Conservation (phyloP, 2,113 vertebrate species). For the Edolisoma coerulescens region DNA sequence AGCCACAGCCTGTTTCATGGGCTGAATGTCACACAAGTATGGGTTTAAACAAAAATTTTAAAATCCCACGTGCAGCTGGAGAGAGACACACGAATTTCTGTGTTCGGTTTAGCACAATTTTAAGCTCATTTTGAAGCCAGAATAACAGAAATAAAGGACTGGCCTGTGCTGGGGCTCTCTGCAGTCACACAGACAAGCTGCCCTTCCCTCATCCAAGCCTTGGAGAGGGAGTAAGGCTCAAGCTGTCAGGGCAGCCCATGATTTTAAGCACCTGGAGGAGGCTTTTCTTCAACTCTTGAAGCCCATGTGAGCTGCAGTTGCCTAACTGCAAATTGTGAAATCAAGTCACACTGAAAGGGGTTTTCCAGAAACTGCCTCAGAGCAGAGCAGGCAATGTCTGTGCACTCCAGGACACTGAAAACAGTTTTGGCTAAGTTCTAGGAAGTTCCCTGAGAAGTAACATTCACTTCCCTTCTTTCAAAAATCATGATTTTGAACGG, state of each 20-base stretch:
- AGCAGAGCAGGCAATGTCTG: not conserved
- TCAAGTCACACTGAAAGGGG: not conserved
- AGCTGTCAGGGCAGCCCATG: not conserved
- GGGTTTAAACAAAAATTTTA: not conserved
- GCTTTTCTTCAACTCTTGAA: not conserved
- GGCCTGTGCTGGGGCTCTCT: not conserved
- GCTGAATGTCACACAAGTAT: rapidly evolving
- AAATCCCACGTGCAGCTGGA: rapidly evolving
- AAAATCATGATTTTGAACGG: not conserved
- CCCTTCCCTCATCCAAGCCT: not conserved
- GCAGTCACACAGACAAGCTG: not conserved
- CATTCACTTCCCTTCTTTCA: slow-evolving; percentile 6
- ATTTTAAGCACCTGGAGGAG: not conserved
- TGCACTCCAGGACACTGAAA: not conserved
- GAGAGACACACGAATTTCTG: not conserved
- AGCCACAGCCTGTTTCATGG: not conserved
- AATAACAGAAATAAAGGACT: not conserved
- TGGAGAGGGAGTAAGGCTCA: not conserved
- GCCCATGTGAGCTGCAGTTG: not conserved
- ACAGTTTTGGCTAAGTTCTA: not conserved
- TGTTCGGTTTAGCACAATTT: rapidly evolving
- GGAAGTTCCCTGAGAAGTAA: slow-evolving; percentile 11
- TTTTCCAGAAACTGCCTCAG: not conserved
- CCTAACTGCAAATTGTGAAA: not conserved
- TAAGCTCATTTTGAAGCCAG: not conserved